Evolutionary conservation across 2,797 vertebrate genomes (phyloP).

Genomic region (Ispidina lecontei): DNA sequence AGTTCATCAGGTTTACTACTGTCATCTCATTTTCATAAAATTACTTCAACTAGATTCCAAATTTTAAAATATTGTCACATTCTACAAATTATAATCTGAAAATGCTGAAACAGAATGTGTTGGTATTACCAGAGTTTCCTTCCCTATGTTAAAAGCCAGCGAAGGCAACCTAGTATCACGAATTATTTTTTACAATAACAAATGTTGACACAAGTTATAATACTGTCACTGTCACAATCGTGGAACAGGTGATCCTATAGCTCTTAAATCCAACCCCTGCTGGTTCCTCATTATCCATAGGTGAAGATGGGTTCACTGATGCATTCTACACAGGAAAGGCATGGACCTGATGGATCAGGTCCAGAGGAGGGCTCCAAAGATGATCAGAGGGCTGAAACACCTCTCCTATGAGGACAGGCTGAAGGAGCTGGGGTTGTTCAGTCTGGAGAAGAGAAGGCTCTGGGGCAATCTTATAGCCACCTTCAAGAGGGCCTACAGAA

Average conservation of each 20-base stretch:
- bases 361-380: too few relatives aligned
- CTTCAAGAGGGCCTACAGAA: too few relatives aligned
- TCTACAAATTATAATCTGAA: neutral
- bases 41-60: neutral
- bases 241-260: neutral
- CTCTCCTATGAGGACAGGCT: too few relatives aligned
- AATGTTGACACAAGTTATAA: neutral
- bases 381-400: too few relatives aligned
- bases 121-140: neutral
- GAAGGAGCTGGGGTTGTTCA: too few relatives aligned
- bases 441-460: too few relatives aligned
- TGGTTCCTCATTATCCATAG: fast-evolving
- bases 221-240: fast-evolving
- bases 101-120: neutral
- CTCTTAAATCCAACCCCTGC: neutral
- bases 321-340: too few relatives aligned
- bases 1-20: neutral
- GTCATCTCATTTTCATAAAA: neutral
- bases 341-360: too few relatives aligned
- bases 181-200: neutral
- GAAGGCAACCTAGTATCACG: neutral
- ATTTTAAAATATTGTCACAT: neutral
- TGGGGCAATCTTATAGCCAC: too few relatives aligned
- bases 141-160: neutral
- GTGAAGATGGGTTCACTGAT: neutral